Conservation (phyloP, 1,140 invertebrate genomes). For the Drosophila lowei region DNA sequence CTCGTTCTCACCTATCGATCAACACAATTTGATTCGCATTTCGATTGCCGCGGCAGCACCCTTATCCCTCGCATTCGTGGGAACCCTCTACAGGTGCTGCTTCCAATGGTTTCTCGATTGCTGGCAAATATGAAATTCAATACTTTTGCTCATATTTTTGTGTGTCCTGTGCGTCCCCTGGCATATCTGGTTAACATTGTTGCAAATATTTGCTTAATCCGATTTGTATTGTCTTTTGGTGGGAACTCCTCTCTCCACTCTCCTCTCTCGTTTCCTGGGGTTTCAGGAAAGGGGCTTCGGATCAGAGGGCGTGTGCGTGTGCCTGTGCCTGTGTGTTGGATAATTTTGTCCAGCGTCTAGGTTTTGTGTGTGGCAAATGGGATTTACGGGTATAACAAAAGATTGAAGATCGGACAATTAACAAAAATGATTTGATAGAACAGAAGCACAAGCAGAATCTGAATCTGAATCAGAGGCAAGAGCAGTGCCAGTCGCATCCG, state of each 20-base stretch:
- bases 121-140: slow-evolving; percentile 51
- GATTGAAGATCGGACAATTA: slow-evolving; percentile 55
- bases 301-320: slow-evolving; percentile 6
- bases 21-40: slow-evolving; percentile 75
- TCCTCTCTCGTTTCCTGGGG: background rate
- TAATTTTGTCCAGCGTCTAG: slow-evolving; percentile 15
- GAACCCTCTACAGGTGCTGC: slow-evolving; percentile 68
- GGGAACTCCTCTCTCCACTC: background rate
- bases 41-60: slow-evolving; percentile 24
- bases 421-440: slow-evolving; percentile 65
- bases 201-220: slow-evolving; percentile 71
- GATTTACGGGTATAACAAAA: slow-evolving; percentile 35
- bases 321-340: slow-evolving; percentile 18
- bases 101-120: slow-evolving; percentile 37
- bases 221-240: slow-evolving; percentile 21
- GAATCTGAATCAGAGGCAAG: background rate
- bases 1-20: slow-evolving; percentile 61
- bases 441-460: slow-evolving; percentile 3
- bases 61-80: slow-evolving; percentile 44
- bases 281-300: background rate
- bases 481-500: background rate
- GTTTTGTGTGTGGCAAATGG: slow-evolving; percentile 24
- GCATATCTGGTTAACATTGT: slow-evolving; percentile 39
- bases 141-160: slow-evolving; percentile 31
- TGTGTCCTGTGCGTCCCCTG: background rate